These are phyloP conservation scores for Vombatus ursinus DNA, from an alignment of 2,113 vertebrate species.

Conservation along the genomic window DNA sequence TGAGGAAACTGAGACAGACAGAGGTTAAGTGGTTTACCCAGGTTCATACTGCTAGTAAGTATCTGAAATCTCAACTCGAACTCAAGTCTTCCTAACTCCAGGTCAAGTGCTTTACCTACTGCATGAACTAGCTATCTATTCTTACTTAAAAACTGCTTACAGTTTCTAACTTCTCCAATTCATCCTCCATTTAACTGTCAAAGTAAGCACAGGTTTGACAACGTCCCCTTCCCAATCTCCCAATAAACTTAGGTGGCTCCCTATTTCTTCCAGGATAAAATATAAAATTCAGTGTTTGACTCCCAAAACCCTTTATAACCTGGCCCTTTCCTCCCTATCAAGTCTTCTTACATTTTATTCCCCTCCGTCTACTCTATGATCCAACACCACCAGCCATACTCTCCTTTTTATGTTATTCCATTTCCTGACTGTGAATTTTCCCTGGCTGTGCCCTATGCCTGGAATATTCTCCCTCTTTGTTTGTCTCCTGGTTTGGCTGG, in stretches of 20 bases:
- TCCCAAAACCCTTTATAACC: not conserved
- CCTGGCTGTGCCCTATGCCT: not conserved
- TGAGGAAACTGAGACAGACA: not conserved
- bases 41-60: not conserved
- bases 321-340: not conserved
- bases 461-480: not conserved
- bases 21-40: not conserved
- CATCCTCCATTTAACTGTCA: not conserved
- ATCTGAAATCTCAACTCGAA: not conserved
- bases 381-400: not conserved
- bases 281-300: not conserved
- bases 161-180: not conserved
- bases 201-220: not conserved
- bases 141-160: not conserved
- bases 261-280: not conserved
- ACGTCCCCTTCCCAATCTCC: not conserved
- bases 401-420: not conserved
- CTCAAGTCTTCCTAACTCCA: not conserved
- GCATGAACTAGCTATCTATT: not conserved
- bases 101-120: not conserved
- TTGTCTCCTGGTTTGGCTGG: not conserved
- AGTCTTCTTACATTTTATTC: not conserved
- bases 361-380: not conserved
- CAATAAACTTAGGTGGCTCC: not conserved
- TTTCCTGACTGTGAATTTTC: not conserved